These are phyloP conservation scores for Oxyura jamaicensis DNA, from an alignment of 2,113 vertebrate genomes.

Conservation along the genomic window DNA sequence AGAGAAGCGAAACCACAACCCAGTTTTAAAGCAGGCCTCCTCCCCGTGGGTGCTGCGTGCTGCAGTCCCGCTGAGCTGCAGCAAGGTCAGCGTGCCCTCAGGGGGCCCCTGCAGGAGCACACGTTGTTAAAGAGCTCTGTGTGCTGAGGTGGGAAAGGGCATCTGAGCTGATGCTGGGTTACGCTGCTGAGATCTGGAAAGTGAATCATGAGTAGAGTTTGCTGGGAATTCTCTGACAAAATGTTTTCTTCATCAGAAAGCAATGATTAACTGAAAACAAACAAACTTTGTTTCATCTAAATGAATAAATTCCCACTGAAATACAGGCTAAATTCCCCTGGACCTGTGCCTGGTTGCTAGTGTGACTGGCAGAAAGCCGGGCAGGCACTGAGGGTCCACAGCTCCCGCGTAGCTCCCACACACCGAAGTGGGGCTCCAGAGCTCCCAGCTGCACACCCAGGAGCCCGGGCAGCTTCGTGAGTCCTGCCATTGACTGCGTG, in stretches of 20 bases:
- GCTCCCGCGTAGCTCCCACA: neutral
- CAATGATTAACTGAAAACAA: slow-evolving; percentile 13
- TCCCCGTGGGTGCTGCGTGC: neutral
- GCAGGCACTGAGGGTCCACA: neutral
- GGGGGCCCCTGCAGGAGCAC: neutral
- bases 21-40: neutral
- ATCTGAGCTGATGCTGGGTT: neutral
- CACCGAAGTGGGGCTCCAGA: neutral
- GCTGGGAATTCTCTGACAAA: slow-evolving; percentile 4
- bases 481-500: neutral
- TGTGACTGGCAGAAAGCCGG: neutral
- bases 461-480: neutral
- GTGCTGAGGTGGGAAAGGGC: neutral
- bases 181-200: neutral
- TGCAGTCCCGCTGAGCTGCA: neutral
- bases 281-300: neutral
- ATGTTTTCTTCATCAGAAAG: neutral
- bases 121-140: neutral
- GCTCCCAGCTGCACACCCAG: neutral
- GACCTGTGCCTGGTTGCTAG: neutral
- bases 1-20: neutral
- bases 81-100: neutral
- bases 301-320: neutral
- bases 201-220: neutral
- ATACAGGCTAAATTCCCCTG: neutral